Evolutionary conservation across 2,797 vertebrate species (phyloP).

Genomic region (Cottoperca gobio): DNA sequence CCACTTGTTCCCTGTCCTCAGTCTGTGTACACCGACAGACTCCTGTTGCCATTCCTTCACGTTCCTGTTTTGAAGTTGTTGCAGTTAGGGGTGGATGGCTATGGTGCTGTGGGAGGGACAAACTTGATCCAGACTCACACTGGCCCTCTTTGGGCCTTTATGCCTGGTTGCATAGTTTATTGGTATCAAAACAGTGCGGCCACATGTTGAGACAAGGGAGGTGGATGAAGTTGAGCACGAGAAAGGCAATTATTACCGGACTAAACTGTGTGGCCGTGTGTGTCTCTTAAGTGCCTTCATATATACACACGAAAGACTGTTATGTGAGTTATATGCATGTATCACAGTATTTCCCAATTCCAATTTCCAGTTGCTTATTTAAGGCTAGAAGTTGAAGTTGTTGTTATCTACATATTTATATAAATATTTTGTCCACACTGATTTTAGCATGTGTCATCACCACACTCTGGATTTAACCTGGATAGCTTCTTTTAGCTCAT

Average conservation of each 20-base stretch:
- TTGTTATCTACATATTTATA: background rate
- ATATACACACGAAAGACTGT: background rate
- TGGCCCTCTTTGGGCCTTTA: conserved; percentile 13
- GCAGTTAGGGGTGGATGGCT: conserved; percentile 2
- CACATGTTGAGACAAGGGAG: conserved; percentile 56
- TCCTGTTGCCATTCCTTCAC: conserved; percentile 22
- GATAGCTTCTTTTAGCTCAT: background rate
- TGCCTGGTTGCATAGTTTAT: conserved; percentile 56
- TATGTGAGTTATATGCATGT: background rate
- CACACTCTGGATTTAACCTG: background rate
- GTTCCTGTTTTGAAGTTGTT: conserved; percentile 53
- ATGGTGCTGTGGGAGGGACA: conserved; percentile 24
- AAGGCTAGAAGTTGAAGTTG: background rate
- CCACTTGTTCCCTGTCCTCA: conserved; percentile 27
- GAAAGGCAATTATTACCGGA: conserved; percentile 48
- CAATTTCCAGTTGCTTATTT: background rate
- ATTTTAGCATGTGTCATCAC: background rate
- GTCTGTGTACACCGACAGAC: conserved; percentile 29
- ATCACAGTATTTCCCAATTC: background rate
- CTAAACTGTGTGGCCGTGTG: conserved; percentile 9
- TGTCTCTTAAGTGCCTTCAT: background rate
- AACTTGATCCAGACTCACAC: conserved; percentile 21
- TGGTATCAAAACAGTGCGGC: conserved; percentile 56
- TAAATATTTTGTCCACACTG: background rate
- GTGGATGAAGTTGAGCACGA: conserved; percentile 46